Percentiles rank a stretch among this genome's conserved stretches.
These are phyloP conservation scores for Copsychus sechellarum DNA, from an alignment of 2,113 vertebrate genomes.

Conservation along the genomic window DNA sequence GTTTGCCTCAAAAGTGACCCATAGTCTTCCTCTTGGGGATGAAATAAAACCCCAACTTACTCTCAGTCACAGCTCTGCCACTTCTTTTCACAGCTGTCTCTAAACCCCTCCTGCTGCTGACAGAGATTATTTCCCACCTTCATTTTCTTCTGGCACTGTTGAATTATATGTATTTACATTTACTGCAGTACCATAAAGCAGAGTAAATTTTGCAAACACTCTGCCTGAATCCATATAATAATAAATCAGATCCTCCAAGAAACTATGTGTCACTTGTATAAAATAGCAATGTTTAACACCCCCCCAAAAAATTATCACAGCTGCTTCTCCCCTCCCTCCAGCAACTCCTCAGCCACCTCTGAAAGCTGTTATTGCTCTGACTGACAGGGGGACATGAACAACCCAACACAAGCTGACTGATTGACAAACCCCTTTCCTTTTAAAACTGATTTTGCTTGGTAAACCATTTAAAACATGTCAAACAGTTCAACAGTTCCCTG, in stretches of 20 bases:
- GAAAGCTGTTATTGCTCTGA: neutral
- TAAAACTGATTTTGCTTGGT: neutral
- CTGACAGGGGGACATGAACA: neutral
- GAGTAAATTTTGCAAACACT: conserved; percentile 20
- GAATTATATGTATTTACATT: conserved; percentile 31
- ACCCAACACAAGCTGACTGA: neutral
- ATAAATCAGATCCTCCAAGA: conserved; percentile 42
- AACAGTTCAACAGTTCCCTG: neutral
- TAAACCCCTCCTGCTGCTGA: neutral
- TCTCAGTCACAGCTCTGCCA: neutral
- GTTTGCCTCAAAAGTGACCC: neutral
- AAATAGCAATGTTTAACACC: neutral
- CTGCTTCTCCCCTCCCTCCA: neutral
- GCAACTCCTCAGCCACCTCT: neutral
- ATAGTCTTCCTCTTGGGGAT: neutral
- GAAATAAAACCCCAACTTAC: neutral
- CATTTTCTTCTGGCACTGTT: neutral
- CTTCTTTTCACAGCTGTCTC: neutral
- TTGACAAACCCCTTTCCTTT: neutral
- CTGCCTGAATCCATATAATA: conserved; percentile 4
- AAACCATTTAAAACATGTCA: conserved; percentile 12
- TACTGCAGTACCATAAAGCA: neutral
- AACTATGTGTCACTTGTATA: neutral
- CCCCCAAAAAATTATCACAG: neutral
- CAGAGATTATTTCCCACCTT: conserved; percentile 22